Conservation (phyloP, 1,140 invertebrate species). For the Lerema accius region DNA sequence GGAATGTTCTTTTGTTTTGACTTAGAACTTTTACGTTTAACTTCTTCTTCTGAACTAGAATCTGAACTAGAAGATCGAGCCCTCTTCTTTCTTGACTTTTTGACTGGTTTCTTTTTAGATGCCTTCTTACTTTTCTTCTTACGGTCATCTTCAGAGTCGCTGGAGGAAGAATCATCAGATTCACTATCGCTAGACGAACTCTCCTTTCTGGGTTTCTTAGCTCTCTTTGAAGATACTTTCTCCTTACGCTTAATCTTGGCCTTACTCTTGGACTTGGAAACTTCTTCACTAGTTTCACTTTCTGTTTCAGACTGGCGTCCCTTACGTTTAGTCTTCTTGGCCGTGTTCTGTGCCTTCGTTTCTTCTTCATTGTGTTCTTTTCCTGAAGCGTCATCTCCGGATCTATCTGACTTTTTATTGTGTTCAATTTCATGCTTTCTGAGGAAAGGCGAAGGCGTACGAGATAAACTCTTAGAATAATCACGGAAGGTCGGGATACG, state of each 20-base stretch:
- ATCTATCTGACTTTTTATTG: constrained; percentile 73
- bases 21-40: constrained; percentile 82
- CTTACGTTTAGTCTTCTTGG: constrained; percentile 73
- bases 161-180: constrained; percentile 84
- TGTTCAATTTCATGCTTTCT: constrained; percentile 88
- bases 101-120: constrained; percentile 75
- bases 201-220: constrained; percentile 81
- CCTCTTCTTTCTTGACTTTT: constrained; percentile 80
- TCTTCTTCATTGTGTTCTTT: constrained; percentile 72
- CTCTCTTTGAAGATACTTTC: constrained; percentile 73
- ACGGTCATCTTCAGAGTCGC: constrained; percentile 85
- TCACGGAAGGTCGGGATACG: constrained; percentile 64
- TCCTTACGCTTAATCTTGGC: constrained; percentile 79
- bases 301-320: constrained; percentile 69
- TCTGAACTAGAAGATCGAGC: constrained; percentile 81
- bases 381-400: constrained; percentile 67
- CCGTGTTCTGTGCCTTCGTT: constrained; percentile 50
- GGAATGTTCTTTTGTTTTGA: constrained; percentile 78
- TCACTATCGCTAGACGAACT: constrained; percentile 83
- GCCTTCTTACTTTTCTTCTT: constrained; percentile 84
- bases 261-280: constrained; percentile 75
- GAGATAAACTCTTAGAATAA: constrained; percentile 88
- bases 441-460: constrained; percentile 91
- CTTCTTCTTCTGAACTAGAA: constrained; percentile 85
- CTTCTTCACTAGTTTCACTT: constrained; percentile 74